These are phyloP conservation scores for Boulengeromyrus knoepffleri DNA, from an alignment of 2,113 vertebrate genomes.

Conservation along the genomic window DNA sequence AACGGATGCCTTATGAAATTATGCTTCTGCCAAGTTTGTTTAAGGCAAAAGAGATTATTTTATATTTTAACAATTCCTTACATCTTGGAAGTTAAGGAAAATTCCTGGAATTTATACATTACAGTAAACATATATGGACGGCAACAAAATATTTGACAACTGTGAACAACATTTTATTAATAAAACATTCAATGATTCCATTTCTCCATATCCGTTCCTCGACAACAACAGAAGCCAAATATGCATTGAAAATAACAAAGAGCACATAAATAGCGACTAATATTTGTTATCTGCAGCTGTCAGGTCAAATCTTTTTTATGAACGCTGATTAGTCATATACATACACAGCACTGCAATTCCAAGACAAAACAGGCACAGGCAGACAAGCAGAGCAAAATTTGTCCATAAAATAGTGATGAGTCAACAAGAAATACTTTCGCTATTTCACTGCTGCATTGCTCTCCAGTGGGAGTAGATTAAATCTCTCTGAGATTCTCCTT, in stretches of 20 bases:
- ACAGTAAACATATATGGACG: neutral
- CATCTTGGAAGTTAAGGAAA: neutral
- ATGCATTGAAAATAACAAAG: neutral
- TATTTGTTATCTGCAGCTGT: neutral
- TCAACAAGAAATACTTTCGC: neutral
- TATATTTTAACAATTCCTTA: neutral
- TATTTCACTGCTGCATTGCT: neutral
- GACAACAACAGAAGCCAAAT: neutral
- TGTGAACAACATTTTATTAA: neutral
- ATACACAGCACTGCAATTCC: neutral
- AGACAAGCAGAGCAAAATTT: neutral
- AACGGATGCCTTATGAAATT: neutral
- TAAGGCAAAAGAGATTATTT: neutral
- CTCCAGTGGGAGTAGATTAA: neutral
- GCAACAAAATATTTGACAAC: neutral
- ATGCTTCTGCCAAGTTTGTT: neutral
- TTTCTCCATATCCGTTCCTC: neutral
- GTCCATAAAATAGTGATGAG: conserved; percentile 20
- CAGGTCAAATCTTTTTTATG: neutral
- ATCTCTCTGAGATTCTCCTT: conserved; percentile 28
- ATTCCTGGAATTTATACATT: conserved; percentile 3
- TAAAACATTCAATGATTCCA: neutral
- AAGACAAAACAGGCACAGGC: neutral
- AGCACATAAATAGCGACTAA: neutral
- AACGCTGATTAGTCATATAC: neutral